Base-by-base conservation (phyloP, 2,888 invertebrate genomes). In the Netelia virgata region DNA sequence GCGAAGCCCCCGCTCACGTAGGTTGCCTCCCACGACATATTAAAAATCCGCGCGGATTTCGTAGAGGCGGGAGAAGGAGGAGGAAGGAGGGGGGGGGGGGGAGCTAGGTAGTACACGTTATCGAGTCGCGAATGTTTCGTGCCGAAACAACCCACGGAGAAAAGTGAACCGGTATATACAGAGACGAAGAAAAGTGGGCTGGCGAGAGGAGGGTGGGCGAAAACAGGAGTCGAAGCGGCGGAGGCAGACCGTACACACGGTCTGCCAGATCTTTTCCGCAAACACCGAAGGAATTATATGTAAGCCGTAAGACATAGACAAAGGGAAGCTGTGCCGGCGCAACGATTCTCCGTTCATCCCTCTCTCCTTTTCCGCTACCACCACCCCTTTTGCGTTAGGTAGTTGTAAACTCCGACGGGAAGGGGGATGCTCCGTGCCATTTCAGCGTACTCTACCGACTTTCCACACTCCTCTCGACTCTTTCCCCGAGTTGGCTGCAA, bases 271-370 rank as follows among this genome's bases (percentile, higher is more conserved):
- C 93, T 92, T 92, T 95, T 95, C 94, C 94, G 95, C 95, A 95
- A 95, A 95, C 93, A 95, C 94, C 73, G 83, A 85, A 83, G 95
- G 94, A 95, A 95, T 95, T 95, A 94, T 94, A 94, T 94, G 95
- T 95, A 95, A 95, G 95, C 95, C 95, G 94, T 95, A 95, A 95
- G 93, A 93, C 93, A 92, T 91, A 92, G 93, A 93, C 93, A 93
- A 93, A 93, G 91, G 92, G 85, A 55, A 74, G 87, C 85, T 83
- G 85, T 84, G 66, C 61, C 78, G 69, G 76, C 77, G 63, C 28
- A 41, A 81, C 66, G 50, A 70, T 69, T 82, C 78, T 76, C 63
- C 74, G 43, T 41, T 36, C 74, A 59, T 69, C 20, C 50, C 41
- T 1, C 47, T 23, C 55, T 18, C 23, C 63, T 47, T 14, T 43